Percentiles rank a stretch among this genome's conserved stretches.
Conservation (phyloP, 2,888 invertebrate species). For the Ochropleura leucogaster region DNA sequence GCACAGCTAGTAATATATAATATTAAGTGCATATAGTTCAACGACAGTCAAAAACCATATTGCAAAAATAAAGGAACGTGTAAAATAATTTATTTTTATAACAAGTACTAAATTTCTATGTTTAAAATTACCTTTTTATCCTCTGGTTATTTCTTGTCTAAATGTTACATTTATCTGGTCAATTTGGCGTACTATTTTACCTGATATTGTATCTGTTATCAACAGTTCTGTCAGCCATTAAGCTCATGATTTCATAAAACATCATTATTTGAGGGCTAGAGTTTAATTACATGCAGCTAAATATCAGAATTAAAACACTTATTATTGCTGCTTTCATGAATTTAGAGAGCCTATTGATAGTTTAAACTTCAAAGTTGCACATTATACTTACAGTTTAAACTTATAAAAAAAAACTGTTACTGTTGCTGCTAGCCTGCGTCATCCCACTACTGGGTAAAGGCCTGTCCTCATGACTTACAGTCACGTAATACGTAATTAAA, state of each 20-base stretch:
- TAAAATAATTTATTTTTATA: too few species aligned
- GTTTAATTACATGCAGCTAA: background rate
- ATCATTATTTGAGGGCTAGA: background rate
- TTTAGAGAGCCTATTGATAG: background rate
- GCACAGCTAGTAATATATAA: background rate
- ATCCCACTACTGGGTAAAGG: too few species aligned
- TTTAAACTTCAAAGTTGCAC: too few species aligned
- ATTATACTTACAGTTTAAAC: too few species aligned
- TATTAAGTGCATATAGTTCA: background rate
- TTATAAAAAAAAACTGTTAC: too few species aligned
- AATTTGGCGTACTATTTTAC: conserved; percentile 14
- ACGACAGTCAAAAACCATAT: background rate
- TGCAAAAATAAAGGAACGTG: background rate
- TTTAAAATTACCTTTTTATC: conserved; percentile 18
- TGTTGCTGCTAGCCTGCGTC: too few species aligned
- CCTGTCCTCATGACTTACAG: too few species aligned
- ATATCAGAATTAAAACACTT: background rate
- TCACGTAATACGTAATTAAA: too few species aligned
- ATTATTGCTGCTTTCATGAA: background rate
- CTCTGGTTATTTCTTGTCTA: conserved; percentile 26
- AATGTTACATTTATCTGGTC: conserved; percentile 17
- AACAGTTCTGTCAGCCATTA: background rate
- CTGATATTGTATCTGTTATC: conserved; percentile 20
- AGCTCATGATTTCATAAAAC: background rate
- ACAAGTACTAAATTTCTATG: background rate